Evolutionary conservation across 2,113 vertebrate genomes (phyloP).

Genomic region (Probosciger aterrimus): DNA sequence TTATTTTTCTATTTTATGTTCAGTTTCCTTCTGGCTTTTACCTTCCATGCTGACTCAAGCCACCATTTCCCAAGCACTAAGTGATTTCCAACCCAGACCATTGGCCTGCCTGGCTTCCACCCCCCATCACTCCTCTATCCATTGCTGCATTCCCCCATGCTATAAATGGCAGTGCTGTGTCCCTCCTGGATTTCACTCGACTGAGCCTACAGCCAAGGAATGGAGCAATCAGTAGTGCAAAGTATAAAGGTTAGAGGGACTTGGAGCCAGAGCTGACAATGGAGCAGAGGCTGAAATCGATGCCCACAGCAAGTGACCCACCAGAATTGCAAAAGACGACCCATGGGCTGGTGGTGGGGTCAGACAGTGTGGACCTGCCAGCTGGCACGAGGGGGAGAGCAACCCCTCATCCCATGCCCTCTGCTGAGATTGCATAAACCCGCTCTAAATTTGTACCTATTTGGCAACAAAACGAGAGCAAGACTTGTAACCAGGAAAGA

Average conservation of each 20-base stretch:
- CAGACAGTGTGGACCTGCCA: constrained; percentile 9
- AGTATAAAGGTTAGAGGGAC: constrained; percentile 61
- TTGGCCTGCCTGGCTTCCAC: neutral
- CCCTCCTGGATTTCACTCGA: neutral
- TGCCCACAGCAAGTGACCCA: neutral
- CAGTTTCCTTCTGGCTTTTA: neutral
- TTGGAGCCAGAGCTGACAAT: neutral
- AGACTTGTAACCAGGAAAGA: neutral
- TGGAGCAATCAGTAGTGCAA: constrained; percentile 25
- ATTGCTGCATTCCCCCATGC: neutral
- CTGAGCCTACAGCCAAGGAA: neutral
- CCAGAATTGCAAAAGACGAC: constrained; percentile 57
- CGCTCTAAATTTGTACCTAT: neutral
- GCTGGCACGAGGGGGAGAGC: neutral
- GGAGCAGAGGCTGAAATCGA: neutral
- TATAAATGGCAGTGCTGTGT: neutral
- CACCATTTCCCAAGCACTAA: neutral
- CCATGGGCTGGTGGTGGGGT: neutral
- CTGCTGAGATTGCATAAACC: constrained; percentile 47
- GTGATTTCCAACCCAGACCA: neutral
- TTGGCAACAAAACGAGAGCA: neutral
- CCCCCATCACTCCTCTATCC: neutral
- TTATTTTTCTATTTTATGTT: neutral
- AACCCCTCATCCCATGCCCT: constrained; percentile 53
- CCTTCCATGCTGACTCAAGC: neutral